These are phyloP conservation scores for Zaprionus taronus DNA, from an alignment of 1,140 invertebrate species.

Conservation along the genomic window DNA sequence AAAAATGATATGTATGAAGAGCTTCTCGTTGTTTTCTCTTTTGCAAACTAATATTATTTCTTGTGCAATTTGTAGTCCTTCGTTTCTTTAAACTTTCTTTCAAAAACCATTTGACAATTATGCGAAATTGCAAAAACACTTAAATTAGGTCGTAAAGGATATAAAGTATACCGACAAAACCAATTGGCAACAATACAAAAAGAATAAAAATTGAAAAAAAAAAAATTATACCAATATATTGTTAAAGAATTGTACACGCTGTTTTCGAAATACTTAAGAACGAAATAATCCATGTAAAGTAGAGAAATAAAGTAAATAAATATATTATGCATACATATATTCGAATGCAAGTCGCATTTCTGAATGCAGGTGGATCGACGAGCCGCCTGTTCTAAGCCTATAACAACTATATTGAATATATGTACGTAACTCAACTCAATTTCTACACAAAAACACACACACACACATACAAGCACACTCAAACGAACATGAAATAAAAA, in stretches of 20 bases:
- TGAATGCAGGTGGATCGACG: slow-evolving; percentile 21
- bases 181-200: slow-evolving; percentile 46
- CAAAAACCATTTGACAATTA: slow-evolving; percentile 27
- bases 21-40: slow-evolving; percentile 23
- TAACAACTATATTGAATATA: slow-evolving; percentile 71
- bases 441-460: slow-evolving; percentile 51
- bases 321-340: slow-evolving; percentile 34
- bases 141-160: slow-evolving; percentile 80
- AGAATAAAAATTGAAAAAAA: slow-evolving; percentile 37
- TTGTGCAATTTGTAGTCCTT: slow-evolving; percentile 69
- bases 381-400: slow-evolving; percentile 30
- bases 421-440: slow-evolving; percentile 79
- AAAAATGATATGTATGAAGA: not conserved
- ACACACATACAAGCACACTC: slow-evolving; percentile 2
- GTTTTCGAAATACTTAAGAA: slow-evolving; percentile 45
- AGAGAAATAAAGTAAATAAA: slow-evolving; percentile 54
- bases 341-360: slow-evolving; percentile 28
- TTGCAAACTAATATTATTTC: slow-evolving; percentile 41
- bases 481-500: not conserved
- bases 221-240: slow-evolving; percentile 56
- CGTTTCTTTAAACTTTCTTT: slow-evolving; percentile 17
- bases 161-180: slow-evolving; percentile 77
- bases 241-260: slow-evolving; percentile 60
- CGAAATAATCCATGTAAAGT: slow-evolving; percentile 62
- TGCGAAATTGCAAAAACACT: slow-evolving; percentile 55